Evolutionary conservation across 2,113 vertebrate species (phyloP).

Genomic region (Pteropus alecto): DNA sequence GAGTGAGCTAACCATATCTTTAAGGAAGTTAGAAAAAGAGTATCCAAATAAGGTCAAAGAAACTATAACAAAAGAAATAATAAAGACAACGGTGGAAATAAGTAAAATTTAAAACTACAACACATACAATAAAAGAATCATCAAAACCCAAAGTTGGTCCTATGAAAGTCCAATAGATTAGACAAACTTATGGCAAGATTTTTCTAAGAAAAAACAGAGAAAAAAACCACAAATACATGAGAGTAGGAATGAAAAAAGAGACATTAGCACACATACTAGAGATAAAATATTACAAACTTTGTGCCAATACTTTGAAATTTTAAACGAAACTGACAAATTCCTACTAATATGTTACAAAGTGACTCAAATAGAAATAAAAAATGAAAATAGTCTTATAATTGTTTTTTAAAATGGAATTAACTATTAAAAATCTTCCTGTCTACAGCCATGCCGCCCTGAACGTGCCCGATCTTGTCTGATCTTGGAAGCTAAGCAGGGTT

Average conservation of each 20-base stretch:
- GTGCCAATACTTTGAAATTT: neutral
- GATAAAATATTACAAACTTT: neutral
- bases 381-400: neutral
- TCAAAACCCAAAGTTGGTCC: neutral
- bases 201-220: neutral
- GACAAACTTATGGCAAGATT: neutral
- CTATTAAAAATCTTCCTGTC: neutral
- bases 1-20: neutral
- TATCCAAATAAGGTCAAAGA: neutral
- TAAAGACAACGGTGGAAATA: neutral
- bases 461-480: too few species aligned
- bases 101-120: neutral
- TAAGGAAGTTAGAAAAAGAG: conserved; percentile 19
- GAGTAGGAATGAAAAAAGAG: neutral
- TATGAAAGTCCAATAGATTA: neutral
- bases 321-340: neutral
- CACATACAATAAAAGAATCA: neutral
- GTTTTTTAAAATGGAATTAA: conserved; percentile 4
- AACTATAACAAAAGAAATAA: neutral
- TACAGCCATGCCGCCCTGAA: too few species aligned
- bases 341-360: neutral
- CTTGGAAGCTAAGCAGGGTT: too few species aligned
- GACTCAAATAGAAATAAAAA: neutral
- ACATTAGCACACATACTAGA: neutral
- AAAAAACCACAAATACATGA: neutral